Base-by-base conservation (phyloP, 2,113 vertebrate species). In the Typhlomys cinereus region DNA sequence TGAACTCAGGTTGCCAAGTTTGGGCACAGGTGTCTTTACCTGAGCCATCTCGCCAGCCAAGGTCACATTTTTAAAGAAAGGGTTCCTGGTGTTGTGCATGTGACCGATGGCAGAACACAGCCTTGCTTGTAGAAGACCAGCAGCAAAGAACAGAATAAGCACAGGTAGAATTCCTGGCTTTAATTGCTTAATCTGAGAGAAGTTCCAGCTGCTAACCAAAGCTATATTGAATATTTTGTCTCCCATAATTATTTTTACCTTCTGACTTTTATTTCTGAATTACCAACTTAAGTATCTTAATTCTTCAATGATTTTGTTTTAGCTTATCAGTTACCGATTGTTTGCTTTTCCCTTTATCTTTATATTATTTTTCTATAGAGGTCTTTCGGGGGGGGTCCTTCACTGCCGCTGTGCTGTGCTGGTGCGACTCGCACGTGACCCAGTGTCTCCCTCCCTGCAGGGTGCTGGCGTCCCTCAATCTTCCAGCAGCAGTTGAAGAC, bases 401-500 rank as follows among this genome's bases (percentile, higher is more conserved):
- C 4, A 3, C 62, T n/a, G n/a, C n/a, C n/a, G n/a, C n/a, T n/a
- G n/a, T n/a, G n/a, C n/a, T n/a, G n/a, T n/a, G 41, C 8, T 75
- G 23, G 4, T 79, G 80, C 93, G 46, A 80, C 20, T n/a, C 86
- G 12, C 52, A 39, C 29, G 39, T 95, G 54, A 93, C 52, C 90
- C 8, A 79, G 0, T 78, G 7, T 95, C 31, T 96, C 31, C 46
- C 88, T 66, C 95, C 95, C 89, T 85, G 23, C 94, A 99, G 99
- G 87, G 99, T 99, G 46, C 97, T 99, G 97, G 99, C 99, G 7
- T 99, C 99, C 59, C 98, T 99, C 70, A 99, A 99, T 96, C 99
- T 99, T 92, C 99, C 99, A 70, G 99, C 99, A 88, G 99, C 99
- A 59, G 98, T 99, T 3, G 99, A 99, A 97, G 99, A 99, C 67